Percentiles rank a stretch among this genome's conserved stretches.
phyloP scores from a whole-genome alignment of 2,888 invertebrate species.

The Synanthedon andrenaeformis region DNA sequence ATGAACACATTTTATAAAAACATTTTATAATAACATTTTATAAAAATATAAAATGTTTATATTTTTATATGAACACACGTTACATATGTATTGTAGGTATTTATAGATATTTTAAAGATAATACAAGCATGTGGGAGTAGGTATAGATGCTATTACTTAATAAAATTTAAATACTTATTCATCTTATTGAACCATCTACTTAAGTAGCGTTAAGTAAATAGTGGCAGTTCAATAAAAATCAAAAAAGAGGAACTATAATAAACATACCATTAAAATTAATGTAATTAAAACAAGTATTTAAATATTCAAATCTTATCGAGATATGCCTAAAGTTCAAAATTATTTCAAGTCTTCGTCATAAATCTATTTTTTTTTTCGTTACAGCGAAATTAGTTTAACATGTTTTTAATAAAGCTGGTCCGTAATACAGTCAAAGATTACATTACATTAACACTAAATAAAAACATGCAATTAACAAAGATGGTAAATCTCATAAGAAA shows the following conservation, averaged over 20 bases:
- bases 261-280: not conserved
- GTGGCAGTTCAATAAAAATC: not conserved
- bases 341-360: conserved; percentile 5
- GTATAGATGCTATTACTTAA: not conserved
- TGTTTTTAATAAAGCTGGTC: conserved; percentile 50
- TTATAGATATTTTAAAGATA: not conserved
- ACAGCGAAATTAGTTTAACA: not conserved
- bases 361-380: not conserved
- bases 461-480: conserved; percentile 28
- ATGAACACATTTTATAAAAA: no score
- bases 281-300: not conserved
- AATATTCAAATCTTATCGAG: conserved; percentile 20
- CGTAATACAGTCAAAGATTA: conserved; percentile 32
- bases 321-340: conserved; percentile 33
- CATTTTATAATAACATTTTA: no score
- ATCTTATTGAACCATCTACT: not conserved
- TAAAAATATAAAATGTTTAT: no score
- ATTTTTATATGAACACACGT: not conserved
- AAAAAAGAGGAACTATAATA: not conserved
- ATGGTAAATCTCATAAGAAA: conserved; percentile 10
- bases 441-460: conserved; percentile 37
- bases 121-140: not conserved
- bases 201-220: not conserved
- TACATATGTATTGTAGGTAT: not conserved
- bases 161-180: not conserved